Conservation (phyloP, 2,797 vertebrate genomes). For the Scomberomorus guttatus region DNA sequence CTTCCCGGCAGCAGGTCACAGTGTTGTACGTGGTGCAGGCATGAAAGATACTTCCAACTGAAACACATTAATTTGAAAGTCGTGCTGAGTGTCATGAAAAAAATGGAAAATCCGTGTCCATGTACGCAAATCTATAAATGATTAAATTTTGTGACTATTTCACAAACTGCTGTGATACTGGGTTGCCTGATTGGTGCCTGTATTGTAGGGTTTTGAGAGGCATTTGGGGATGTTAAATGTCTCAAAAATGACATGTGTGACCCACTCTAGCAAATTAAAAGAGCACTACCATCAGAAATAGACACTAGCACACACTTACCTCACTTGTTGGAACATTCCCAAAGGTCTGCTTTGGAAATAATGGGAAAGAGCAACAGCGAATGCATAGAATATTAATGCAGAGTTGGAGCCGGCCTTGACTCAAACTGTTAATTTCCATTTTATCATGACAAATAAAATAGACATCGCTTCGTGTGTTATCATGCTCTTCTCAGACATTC, state of each 20-base stretch:
- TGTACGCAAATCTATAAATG: too few relatives aligned
- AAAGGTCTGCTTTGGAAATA: slow-evolving; percentile 71
- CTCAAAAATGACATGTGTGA: slow-evolving; percentile 66
- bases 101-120: too few relatives aligned
- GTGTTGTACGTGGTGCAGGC: too few relatives aligned
- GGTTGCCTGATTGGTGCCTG: slow-evolving; percentile 37
- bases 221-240: slow-evolving; percentile 69
- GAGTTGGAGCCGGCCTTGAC: slow-evolving; percentile 29
- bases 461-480: slow-evolving; percentile 54
- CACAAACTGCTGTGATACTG: too few relatives aligned
- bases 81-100: too few relatives aligned
- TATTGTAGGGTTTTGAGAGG: slow-evolving; percentile 44
- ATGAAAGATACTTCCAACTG: too few relatives aligned
- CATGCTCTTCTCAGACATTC: slow-evolving; percentile 44
- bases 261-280: slow-evolving; percentile 72
- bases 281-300: slow-evolving; percentile 59
- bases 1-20: too few relatives aligned
- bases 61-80: too few relatives aligned
- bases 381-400: slow-evolving; percentile 76
- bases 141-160: too few relatives aligned
- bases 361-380: slow-evolving; percentile 66
- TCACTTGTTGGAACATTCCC: slow-evolving; percentile 66
- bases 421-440: slow-evolving; percentile 72
- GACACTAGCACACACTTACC: slow-evolving; percentile 49
- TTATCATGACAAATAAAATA: slow-evolving; percentile 61